Conservation (phyloP, 1,140 invertebrate genomes). For the Rhopalosiphum padi region DNA sequence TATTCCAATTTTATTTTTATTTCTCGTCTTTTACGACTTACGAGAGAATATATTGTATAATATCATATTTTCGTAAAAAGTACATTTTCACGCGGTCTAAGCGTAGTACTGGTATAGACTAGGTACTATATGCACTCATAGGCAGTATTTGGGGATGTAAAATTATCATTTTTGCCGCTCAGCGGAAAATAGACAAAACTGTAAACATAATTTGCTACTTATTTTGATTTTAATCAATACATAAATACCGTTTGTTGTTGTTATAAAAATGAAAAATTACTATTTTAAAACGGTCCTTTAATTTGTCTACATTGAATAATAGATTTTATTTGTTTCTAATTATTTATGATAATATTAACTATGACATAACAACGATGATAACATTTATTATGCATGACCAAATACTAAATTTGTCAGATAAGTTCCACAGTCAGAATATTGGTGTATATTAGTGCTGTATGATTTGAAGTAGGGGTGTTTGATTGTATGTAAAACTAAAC, state of each 20-base stretch:
- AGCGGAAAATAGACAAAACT: not conserved
- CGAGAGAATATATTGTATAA: not conserved
- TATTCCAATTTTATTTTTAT: not conserved
- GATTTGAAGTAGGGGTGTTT: too few relatives aligned
- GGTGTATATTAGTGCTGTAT: not conserved
- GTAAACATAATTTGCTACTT: not conserved
- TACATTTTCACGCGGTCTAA: too few relatives aligned
- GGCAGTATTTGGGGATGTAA: not conserved
- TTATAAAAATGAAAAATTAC: not conserved
- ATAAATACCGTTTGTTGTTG: not conserved
- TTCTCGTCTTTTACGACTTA: not conserved
- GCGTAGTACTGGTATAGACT: too few relatives aligned
- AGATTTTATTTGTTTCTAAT: not conserved
- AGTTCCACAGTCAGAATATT: not conserved
- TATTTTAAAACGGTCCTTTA: not conserved
- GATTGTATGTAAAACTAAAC: not conserved
- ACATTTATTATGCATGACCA: not conserved
- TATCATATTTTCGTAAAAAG: too few relatives aligned
- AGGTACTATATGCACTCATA: not conserved
- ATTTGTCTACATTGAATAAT: not conserved
- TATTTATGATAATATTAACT: not conserved
- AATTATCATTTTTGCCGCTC: not conserved
- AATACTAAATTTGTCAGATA: not conserved
- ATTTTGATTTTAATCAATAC: not conserved
- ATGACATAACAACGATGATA: not conserved